Percentiles rank a stretch among this genome's conserved stretches.
Evolutionary conservation across 1,140 invertebrate genomes (phyloP).

Genomic region (Semibalanus balanoides): DNA sequence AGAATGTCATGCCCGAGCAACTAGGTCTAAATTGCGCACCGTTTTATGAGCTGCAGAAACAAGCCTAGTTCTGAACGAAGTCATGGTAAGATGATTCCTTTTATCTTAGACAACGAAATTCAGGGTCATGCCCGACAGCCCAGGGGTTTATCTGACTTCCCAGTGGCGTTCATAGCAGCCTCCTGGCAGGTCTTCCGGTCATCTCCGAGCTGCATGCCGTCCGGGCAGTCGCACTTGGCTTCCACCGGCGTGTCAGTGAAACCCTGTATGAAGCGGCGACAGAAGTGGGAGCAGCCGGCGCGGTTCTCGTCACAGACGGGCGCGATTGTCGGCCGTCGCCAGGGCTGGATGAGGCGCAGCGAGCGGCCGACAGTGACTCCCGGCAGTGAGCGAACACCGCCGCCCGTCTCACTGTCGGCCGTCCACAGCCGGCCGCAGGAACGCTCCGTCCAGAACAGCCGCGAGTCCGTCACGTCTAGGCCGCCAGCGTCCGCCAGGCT

Average conservation of each 20-base stretch:
- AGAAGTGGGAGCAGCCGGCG: not conserved
- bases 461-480: not conserved
- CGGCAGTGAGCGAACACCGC: not conserved
- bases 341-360: not conserved
- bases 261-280: not conserved
- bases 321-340: not conserved
- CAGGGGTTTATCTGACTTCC: too few relatives aligned
- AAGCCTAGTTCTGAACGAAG: too few relatives aligned
- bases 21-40: too few relatives aligned
- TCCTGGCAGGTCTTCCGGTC: not conserved
- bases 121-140: too few relatives aligned
- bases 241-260: not conserved
- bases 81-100: too few relatives aligned
- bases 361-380: not conserved
- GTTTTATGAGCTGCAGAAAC: too few relatives aligned
- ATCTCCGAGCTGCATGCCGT: not conserved
- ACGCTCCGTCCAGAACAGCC: not conserved
- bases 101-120: too few relatives aligned
- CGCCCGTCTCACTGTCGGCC: not conserved
- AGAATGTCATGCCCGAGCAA: too few relatives aligned
- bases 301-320: not conserved
- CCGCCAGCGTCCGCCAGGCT: not conserved
- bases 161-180: not conserved
- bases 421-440: not conserved
- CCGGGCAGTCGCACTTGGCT: not conserved